Evolutionary conservation across 1,140 invertebrate genomes (phyloP).

Genomic region (Phocides pigmalion): DNA sequence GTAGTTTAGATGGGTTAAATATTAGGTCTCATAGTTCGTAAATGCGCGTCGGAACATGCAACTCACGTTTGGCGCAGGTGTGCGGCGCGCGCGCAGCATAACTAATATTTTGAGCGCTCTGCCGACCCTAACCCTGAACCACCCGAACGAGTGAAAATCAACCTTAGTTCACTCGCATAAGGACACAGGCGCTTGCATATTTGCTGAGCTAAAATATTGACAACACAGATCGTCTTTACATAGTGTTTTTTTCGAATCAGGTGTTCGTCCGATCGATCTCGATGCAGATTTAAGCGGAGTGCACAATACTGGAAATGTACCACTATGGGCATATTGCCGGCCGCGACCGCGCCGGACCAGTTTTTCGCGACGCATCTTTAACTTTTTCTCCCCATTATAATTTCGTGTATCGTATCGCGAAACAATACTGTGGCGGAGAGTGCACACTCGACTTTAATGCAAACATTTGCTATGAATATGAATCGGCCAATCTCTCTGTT

Average conservation of each 20-base stretch:
- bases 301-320: conserved; percentile 3
- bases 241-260: conserved; percentile 28
- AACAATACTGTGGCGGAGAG: not conserved
- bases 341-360: conserved; percentile 30
- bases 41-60: conserved; percentile 42
- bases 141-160: not conserved
- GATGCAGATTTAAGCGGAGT: conserved; percentile 24
- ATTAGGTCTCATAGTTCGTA: conserved; percentile 12
- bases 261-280: conserved; percentile 31
- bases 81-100: conserved; percentile 63
- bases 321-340: conserved; percentile 31
- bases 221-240: conserved; percentile 27
- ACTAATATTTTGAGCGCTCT: conserved; percentile 27
- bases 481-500: conserved; percentile 40
- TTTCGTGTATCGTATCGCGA: conserved; percentile 1
- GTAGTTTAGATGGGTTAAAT: conserved; percentile 17
- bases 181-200: not conserved
- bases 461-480: conserved; percentile 50
- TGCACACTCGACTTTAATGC: conserved; percentile 42
- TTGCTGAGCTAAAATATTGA: conserved; percentile 17
- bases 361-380: not conserved
- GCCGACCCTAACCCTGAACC: not conserved
- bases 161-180: not conserved
- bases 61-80: conserved; percentile 65
- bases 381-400: conserved; percentile 13